Evolutionary conservation across 1,140 invertebrate genomes (phyloP).

Genomic region (Zaprionus davidi): DNA sequence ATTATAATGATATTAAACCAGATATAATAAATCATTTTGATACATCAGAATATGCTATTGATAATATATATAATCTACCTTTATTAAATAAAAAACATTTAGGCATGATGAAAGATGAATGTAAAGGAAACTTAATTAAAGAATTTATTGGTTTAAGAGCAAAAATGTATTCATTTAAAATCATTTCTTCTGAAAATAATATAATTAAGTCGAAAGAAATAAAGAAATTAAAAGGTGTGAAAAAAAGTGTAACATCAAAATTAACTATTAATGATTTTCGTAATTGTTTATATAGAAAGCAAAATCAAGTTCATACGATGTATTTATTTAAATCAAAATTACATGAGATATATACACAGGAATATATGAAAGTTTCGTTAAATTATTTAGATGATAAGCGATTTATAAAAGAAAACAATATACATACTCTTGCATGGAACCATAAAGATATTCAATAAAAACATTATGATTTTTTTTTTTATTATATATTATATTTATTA

Average conservation of each 20-base stretch:
- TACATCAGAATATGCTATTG: conserved; percentile 69
- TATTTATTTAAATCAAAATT: conserved; percentile 59
- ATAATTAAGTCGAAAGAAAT: conserved; percentile 1
- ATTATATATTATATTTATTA: conserved; percentile 34
- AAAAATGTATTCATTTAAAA: conserved; percentile 37
- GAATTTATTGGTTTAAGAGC: conserved; percentile 46
- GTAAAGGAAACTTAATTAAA: conserved; percentile 13
- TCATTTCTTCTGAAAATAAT: conserved; percentile 5
- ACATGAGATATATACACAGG: conserved; percentile 58
- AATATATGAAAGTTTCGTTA: conserved; percentile 52
- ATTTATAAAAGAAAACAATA: conserved; percentile 28
- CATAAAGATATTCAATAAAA: conserved; percentile 21
- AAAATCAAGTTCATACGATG: conserved; percentile 43
- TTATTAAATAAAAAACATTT: conserved; percentile 19
- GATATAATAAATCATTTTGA: conserved; percentile 64
- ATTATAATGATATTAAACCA: conserved; percentile 83
- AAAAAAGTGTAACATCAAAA: conserved; percentile 29
- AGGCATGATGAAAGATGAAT: conserved; percentile 29
- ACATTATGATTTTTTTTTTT: too few relatives aligned
- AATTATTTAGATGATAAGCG: conserved; percentile 43
- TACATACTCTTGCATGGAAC: conserved; percentile 34
- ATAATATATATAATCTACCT: conserved; percentile 17
- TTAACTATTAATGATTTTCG: conserved; percentile 56
- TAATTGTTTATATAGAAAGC: conserved; percentile 51
- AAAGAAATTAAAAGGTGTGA: conserved; percentile 3